Percentiles rank a stretch among this genome's conserved stretches.
Conservation (phyloP, 2,888 invertebrate genomes). For the Furcula furcula region DNA sequence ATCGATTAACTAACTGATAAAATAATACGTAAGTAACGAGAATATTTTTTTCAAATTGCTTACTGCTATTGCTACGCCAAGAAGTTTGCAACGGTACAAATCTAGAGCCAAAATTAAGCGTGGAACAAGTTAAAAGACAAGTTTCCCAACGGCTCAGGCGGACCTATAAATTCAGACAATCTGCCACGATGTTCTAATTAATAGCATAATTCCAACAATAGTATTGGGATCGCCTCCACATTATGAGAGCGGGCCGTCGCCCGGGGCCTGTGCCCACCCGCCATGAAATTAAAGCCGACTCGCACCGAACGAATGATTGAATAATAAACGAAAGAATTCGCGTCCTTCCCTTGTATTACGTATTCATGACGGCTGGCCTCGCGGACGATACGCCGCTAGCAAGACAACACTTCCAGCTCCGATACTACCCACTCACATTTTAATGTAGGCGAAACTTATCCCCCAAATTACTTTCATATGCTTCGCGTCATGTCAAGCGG, state of each 20-base stretch:
- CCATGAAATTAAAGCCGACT: conserved; percentile 82
- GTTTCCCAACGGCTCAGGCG: conserved; percentile 29
- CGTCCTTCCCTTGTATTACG: conserved; percentile 79
- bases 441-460: conserved; percentile 1
- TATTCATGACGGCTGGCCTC: conserved; percentile 77
- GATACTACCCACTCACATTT: conserved; percentile 3
- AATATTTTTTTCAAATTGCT: no score
- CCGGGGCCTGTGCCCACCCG: conserved; percentile 76
- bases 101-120: conserved; percentile 33
- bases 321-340: conserved; percentile 82
- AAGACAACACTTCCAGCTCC: conserved; percentile 9
- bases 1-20: no score
- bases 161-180: conserved; percentile 45
- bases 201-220: conserved; percentile 48
- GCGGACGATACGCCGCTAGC: conserved; percentile 45
- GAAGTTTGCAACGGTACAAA: conserved; percentile 21
- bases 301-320: conserved; percentile 81
- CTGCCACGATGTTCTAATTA: conserved; percentile 50
- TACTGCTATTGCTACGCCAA: no score
- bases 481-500: conserved; percentile 3
- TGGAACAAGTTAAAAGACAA: conserved; percentile 35
- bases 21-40: no score
- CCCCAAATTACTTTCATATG: conserved; percentile 1
- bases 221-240: conserved; percentile 57
- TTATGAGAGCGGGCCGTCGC: conserved; percentile 43